Percentiles rank a stretch among this genome's conserved stretches.
Conservation (phyloP, 2,797 vertebrate genomes). For the Botia almorhae region DNA sequence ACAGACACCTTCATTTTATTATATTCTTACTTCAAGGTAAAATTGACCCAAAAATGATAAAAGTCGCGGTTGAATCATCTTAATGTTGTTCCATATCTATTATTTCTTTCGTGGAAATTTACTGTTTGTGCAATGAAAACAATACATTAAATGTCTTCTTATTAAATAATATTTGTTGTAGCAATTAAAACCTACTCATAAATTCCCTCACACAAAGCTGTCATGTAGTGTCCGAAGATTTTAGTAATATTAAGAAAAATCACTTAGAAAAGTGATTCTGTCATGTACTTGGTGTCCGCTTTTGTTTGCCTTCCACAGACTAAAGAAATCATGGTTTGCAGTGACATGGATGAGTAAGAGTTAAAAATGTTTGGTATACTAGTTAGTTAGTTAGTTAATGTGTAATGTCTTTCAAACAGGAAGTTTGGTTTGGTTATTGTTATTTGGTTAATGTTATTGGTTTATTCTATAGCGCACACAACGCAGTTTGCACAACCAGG, state of each 20-base stretch:
- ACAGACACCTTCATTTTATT: neutral
- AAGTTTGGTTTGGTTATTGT: neutral
- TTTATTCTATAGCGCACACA: conserved; percentile 83
- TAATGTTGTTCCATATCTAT: neutral
- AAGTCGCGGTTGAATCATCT: neutral
- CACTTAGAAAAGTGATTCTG: no score
- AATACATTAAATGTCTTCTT: neutral
- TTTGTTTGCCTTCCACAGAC: no score
- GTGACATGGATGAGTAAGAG: no score
- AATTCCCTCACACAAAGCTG: neutral
- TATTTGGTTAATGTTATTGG: neutral
- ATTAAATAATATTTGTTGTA: neutral
- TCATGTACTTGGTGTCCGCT: no score
- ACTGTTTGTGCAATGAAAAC: neutral
- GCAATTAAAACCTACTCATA: neutral
- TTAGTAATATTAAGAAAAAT: neutral
- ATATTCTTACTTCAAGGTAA: neutral
- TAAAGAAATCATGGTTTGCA: no score
- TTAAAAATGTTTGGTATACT: no score
- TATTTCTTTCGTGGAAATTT: neutral
- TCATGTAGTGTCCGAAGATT: neutral
- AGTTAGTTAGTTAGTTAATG: no score
- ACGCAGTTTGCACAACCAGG: conserved; percentile 93
- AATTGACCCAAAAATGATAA: neutral
- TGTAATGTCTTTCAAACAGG: no score